Evolutionary conservation across 2,113 vertebrate genomes (phyloP).

Genomic region (Elephas maximus): DNA sequence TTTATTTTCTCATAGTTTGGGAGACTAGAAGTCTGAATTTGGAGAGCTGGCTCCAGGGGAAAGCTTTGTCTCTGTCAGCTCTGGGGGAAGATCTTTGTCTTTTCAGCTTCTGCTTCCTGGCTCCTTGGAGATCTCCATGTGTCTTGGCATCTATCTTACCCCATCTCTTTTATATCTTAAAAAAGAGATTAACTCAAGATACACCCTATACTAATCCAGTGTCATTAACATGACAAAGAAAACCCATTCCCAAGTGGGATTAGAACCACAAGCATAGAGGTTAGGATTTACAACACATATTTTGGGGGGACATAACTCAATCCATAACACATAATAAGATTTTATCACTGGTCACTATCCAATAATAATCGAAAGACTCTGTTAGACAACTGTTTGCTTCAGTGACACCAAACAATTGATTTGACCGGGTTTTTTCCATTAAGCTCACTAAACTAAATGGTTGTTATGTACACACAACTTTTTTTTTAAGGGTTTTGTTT

Average conservation of each 20-base stretch:
- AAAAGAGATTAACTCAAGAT: neutral
- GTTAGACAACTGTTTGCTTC: conserved; percentile 41
- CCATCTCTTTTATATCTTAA: neutral
- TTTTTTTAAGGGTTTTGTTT: neutral
- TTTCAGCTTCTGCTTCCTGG: neutral
- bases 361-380: conserved; percentile 49
- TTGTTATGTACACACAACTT: neutral
- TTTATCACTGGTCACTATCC: conserved; percentile 48
- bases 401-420: neutral
- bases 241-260: neutral
- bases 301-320: neutral
- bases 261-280: neutral
- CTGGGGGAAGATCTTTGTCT: neutral
- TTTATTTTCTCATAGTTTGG: neutral
- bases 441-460: conserved; percentile 28
- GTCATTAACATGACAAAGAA: neutral
- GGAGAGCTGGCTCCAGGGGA: neutral
- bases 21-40: neutral
- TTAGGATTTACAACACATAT: neutral
- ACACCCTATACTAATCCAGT: neutral
- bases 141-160: neutral
- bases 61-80: neutral
- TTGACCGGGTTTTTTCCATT: neutral
- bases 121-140: neutral
- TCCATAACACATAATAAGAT: neutral